These are phyloP conservation scores for Rhinophrynus dorsalis DNA, from an alignment of 2,797 vertebrate species.

Conservation along the genomic window DNA sequence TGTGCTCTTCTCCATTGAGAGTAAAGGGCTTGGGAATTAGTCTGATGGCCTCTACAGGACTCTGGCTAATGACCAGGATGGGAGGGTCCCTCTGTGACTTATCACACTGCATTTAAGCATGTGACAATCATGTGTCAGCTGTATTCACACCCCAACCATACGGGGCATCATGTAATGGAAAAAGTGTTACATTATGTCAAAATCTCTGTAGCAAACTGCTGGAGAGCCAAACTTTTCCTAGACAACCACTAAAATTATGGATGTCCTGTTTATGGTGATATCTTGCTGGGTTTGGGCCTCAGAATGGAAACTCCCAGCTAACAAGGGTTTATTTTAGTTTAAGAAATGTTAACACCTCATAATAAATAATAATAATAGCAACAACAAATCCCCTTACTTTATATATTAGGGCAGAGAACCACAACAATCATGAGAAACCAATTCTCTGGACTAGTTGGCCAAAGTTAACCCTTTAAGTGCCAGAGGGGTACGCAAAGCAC, in stretches of 20 bases:
- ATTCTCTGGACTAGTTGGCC: too few species aligned
- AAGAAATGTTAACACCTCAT: too few species aligned
- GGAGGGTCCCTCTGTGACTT: conserved; percentile 1
- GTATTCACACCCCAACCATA: conserved; percentile 32
- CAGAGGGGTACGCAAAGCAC: too few species aligned
- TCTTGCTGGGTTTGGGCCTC: not conserved
- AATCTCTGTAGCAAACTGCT: not conserved
- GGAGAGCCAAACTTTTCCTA: not conserved
- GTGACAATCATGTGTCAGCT: conserved; percentile 23
- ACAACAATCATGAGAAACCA: too few species aligned
- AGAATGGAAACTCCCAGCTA: too few species aligned
- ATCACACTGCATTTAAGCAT: conserved; percentile 13
- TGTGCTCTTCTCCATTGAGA: conserved; percentile 24
- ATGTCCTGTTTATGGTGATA: conserved; percentile 28
- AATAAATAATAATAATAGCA: too few species aligned
- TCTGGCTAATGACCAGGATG: not conserved
- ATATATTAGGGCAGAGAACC: too few species aligned
- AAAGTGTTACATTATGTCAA: conserved; percentile 12
- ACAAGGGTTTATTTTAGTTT: too few species aligned
- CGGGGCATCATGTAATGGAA: conserved; percentile 28
- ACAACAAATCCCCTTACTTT: too few species aligned
- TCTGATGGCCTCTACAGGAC: not conserved
- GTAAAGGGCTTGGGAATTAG: conserved; percentile 4
- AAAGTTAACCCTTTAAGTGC: too few species aligned
- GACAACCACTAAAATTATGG: not conserved